These are phyloP conservation scores for Helleia helle DNA, from an alignment of 2,888 invertebrate species.

Conservation along the genomic window DNA sequence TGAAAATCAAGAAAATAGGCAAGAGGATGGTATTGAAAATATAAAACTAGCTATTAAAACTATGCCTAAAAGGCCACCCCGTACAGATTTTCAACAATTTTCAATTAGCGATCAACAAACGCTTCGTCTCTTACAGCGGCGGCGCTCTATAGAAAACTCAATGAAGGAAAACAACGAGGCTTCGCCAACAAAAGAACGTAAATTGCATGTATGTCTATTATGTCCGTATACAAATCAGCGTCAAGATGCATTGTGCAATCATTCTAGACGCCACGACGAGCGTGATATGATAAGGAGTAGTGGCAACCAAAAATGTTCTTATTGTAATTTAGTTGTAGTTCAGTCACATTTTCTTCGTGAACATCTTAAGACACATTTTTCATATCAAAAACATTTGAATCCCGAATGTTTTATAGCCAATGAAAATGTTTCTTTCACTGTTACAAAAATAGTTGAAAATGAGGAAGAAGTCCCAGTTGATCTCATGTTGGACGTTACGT, in stretches of 20 bases:
- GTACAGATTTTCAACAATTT: slow-evolving; percentile 68
- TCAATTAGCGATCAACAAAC: slow-evolving; percentile 78
- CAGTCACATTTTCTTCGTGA: slow-evolving; percentile 84
- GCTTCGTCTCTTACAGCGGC: slow-evolving; percentile 71
- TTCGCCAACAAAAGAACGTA: slow-evolving; percentile 71
- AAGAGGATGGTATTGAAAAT: slow-evolving; percentile 40
- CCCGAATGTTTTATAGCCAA: slow-evolving; percentile 77
- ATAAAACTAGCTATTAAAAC: slow-evolving; percentile 64
- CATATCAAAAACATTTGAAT: slow-evolving; percentile 65
- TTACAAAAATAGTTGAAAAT: slow-evolving; percentile 56
- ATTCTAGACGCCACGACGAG: slow-evolving; percentile 80
- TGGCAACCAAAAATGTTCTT: slow-evolving; percentile 80
- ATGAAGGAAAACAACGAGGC: slow-evolving; percentile 54
- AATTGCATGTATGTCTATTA: slow-evolving; percentile 79
- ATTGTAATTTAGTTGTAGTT: slow-evolving; percentile 87
- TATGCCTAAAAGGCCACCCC: slow-evolving; percentile 53
- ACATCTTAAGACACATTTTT: slow-evolving; percentile 86
- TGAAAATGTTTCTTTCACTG: slow-evolving; percentile 73
- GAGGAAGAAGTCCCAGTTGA: slow-evolving; percentile 36
- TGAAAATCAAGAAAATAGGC: slow-evolving; percentile 36
- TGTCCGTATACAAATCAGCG: slow-evolving; percentile 87
- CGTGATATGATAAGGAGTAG: slow-evolving; percentile 70
- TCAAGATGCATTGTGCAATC: slow-evolving; percentile 82
- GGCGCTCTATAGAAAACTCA: slow-evolving; percentile 54
- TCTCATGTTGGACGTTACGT: slow-evolving; percentile 47